phyloP scores from a whole-genome alignment of 2,113 vertebrate genomes.

The Carassius carassius region DNA sequence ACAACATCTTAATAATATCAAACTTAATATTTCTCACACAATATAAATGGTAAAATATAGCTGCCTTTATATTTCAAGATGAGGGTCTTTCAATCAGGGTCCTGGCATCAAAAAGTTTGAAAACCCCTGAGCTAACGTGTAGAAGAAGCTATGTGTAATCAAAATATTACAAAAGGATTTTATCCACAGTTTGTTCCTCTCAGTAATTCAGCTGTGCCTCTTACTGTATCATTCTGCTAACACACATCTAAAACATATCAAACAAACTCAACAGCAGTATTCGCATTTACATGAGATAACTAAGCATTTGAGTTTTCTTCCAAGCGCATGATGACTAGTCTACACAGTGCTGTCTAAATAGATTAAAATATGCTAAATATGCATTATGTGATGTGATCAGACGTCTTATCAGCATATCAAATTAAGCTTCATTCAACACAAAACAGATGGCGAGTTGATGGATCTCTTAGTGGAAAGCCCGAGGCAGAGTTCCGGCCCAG shows the following conservation, averaged over 20 bases:
- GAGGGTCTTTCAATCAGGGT: background rate
- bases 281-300: background rate
- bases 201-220: background rate
- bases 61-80: constrained; percentile 7
- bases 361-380: constrained; percentile 35
- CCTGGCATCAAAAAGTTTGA: background rate
- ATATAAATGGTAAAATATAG: background rate
- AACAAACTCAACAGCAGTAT: background rate
- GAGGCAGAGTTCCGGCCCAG: constrained; percentile 41
- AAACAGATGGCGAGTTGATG: constrained; percentile 15
- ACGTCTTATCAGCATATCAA: constrained; percentile 11
- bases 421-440: constrained; percentile 16
- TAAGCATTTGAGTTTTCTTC: background rate
- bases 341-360: constrained; percentile 5
- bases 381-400: constrained; percentile 14
- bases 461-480: constrained; percentile 46
- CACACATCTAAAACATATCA: background rate
- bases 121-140: background rate
- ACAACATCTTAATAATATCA: background rate
- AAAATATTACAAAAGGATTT: constrained; percentile 1
- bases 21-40: background rate
- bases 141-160: background rate
- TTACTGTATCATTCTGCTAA: background rate
- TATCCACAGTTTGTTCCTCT: constrained; percentile 31
- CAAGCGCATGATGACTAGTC: background rate